Base-by-base conservation (phyloP, 64 coral and sea anemone species). In the Acropora yongei region DNA sequence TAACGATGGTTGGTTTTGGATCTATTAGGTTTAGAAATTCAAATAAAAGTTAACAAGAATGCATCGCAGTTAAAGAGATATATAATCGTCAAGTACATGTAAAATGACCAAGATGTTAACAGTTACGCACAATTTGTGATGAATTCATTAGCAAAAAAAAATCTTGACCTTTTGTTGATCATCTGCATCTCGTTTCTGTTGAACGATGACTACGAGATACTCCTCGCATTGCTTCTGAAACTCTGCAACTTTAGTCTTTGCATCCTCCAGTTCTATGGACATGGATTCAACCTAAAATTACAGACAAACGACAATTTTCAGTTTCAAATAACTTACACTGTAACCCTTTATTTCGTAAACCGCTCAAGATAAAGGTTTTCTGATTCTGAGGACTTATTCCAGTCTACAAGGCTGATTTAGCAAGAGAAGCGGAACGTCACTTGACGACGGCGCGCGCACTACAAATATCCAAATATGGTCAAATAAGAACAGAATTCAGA, bases 211-310 rank as follows among this genome's bases (percentile, higher is more conserved):
- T 39, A 99, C 97, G 72, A 99, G 66, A 48, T 94, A 99, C 85
- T 99, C 97, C 71, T 99, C 97, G 48, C 97, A 99, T 67, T 99
- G 91, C 81, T 99, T 99, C 66, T 99, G 97, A 89, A 99, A 99
- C 72, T 99, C 84, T 13, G 91, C 94, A 17, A 99, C 97, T 86
- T 99, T 99, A 18, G 90, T 87, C 68, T 95, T 99, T 49, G 97
- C 97, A 18, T 96, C 97, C 88, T 99, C 97, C 49, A 99, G 76
- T 89, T 99, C 97, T 8, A 99, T 95, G 5, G 97, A 99, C 97
- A 99, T 99, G 30, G 91, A 91, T 83, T 99, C 97, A 39, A 99
- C 96, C 96, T 98, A 75, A 20, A 63, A 63, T 47, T 75, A 50
- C 3, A 30, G 45, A 89, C 30, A 14, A 92, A 11, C 75, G 18